Conservation (phyloP, 2,113 vertebrate species). For the Promerops cafer region DNA sequence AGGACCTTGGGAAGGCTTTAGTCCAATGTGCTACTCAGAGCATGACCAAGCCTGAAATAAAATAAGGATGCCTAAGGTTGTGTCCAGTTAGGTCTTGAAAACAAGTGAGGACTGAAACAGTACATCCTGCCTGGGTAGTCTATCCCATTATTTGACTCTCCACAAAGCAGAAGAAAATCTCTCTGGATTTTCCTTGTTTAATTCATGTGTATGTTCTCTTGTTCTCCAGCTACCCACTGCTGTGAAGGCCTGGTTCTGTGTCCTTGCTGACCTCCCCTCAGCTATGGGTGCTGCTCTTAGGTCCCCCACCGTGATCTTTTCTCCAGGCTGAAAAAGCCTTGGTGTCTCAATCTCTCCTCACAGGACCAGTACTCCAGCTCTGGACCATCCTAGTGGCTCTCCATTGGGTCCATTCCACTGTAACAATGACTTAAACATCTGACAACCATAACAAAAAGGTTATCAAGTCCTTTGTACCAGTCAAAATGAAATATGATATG, state of each 20-base stretch:
- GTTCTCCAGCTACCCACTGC: background rate
- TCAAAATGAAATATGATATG: background rate
- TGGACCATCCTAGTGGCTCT: background rate
- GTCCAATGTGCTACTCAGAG: background rate
- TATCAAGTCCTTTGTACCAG: background rate
- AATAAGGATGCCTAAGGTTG: background rate
- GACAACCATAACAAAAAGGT: background rate
- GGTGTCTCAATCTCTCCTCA: background rate
- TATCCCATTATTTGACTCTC: background rate
- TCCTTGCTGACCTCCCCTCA: background rate
- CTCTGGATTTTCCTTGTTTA: background rate
- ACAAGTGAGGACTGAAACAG: rapidly evolving
- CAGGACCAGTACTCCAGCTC: background rate
- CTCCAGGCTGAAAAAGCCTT: background rate
- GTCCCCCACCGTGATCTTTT: rapidly evolving
- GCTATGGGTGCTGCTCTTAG: background rate
- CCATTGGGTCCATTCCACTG: background rate
- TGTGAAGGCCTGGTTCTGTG: background rate
- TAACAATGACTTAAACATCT: background rate
- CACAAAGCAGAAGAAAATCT: background rate
- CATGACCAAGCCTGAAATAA: background rate
- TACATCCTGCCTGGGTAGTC: background rate
- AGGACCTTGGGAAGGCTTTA: background rate
- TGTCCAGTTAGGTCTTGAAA: background rate
- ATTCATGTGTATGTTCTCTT: background rate